Conservation (phyloP, 2,113 vertebrate species). For the Eidolon helvum region DNA sequence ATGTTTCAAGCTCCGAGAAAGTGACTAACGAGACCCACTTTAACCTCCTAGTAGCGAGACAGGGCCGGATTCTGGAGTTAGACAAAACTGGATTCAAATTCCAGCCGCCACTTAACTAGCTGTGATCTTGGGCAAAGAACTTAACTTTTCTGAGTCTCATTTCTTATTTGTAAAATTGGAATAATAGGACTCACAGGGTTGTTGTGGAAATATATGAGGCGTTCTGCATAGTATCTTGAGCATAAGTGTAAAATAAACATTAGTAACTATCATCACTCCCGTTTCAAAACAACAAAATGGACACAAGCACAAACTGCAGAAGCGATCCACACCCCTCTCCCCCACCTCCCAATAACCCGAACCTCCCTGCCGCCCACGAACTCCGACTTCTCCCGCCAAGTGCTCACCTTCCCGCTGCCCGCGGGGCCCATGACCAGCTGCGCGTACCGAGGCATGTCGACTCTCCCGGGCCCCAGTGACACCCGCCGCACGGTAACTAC, state of each 20-base stretch:
- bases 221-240: background rate
- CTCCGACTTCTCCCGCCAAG: background rate
- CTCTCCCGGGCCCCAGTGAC: rapidly evolving
- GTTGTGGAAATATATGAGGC: background rate
- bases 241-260: background rate
- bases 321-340: background rate
- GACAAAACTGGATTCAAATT: background rate
- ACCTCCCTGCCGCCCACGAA: background rate
- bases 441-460: constrained; percentile 92
- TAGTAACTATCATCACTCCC: background rate
- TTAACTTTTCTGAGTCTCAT: background rate
- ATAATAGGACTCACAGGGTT: background rate
- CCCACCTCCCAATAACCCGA: background rate
- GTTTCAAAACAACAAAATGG: background rate
- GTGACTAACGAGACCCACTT: background rate
- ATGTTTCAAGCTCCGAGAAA: background rate
- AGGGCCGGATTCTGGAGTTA: background rate
- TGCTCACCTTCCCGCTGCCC: constrained; percentile 95
- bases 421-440: constrained; percentile 98
- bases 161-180: background rate
- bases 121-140: background rate
- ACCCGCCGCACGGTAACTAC: rapidly evolving
- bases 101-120: background rate
- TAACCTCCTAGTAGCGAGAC: background rate
- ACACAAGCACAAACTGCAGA: background rate